Percentiles rank a stretch among this genome's conserved stretches.
Evolutionary conservation across 2,797 vertebrate genomes (phyloP).

Genomic region (Anguilla anguilla): DNA sequence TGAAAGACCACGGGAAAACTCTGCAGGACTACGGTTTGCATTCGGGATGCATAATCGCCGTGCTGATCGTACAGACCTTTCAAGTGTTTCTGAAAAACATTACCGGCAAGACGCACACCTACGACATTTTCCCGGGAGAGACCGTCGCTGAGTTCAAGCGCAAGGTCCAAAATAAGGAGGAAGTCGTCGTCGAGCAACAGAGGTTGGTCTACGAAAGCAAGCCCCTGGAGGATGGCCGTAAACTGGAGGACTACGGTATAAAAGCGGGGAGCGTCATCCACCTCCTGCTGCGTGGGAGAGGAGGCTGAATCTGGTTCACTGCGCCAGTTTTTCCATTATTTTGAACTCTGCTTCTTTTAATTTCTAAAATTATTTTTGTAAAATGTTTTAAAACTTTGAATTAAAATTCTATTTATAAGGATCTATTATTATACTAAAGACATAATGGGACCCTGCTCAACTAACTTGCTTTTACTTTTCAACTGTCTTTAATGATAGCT

Average conservation of each 20-base stretch:
- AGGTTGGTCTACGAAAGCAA: slow-evolving; percentile 55
- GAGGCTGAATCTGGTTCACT: slow-evolving; percentile 53
- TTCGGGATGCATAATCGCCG: slow-evolving; percentile 48
- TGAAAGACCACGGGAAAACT: slow-evolving; percentile 41
- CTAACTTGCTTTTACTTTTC: not conserved
- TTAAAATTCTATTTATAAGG: not conserved
- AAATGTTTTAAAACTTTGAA: too few relatives aligned
- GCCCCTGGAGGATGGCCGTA: slow-evolving; percentile 41
- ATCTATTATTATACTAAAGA: not conserved
- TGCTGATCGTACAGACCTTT: slow-evolving; percentile 54
- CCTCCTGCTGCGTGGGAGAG: slow-evolving; percentile 61
- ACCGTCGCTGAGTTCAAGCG: slow-evolving; percentile 56
- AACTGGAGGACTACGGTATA: slow-evolving; percentile 60
- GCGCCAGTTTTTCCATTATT: not conserved
- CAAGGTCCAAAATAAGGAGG: slow-evolving; percentile 51
- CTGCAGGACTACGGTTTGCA: slow-evolving; percentile 52
- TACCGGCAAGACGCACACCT: slow-evolving; percentile 46
- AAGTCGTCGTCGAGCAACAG: slow-evolving; percentile 57
- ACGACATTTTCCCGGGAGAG: slow-evolving; percentile 50
- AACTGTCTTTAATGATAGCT: not conserved
- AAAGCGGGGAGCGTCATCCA: slow-evolving; percentile 52
- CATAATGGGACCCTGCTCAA: not conserved
- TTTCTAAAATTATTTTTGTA: not conserved
- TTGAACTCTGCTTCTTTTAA: not conserved
- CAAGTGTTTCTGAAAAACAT: slow-evolving; percentile 66